These are phyloP conservation scores for Drosophila hydei DNA, from an alignment of 1,140 invertebrate genomes.

Conservation along the genomic window DNA sequence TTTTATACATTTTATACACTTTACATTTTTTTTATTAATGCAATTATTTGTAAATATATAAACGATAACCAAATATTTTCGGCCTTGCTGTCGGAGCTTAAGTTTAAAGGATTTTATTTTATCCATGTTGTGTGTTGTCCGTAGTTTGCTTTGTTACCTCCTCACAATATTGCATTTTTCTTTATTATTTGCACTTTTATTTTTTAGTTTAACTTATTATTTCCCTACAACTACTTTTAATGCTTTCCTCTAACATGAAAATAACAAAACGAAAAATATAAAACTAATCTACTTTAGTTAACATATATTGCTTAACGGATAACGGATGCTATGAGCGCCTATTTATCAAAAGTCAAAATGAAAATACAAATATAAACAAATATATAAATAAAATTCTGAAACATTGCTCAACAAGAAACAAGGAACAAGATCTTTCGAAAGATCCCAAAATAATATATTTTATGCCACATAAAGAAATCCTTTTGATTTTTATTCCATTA, in stretches of 20 bases:
- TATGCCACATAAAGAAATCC: no score
- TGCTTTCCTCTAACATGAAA: slow-evolving; percentile 21
- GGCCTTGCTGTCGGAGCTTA: background rate
- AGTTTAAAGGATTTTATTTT: slow-evolving; percentile 23
- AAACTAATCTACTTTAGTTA: background rate
- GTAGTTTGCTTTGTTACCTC: slow-evolving; percentile 49
- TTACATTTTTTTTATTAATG: slow-evolving; percentile 23
- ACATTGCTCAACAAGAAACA: background rate
- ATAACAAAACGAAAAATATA: slow-evolving; percentile 3
- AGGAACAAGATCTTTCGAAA: no score
- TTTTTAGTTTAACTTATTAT: slow-evolving; percentile 13
- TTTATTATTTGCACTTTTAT: slow-evolving; percentile 21
- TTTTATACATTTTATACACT: slow-evolving; percentile 25
- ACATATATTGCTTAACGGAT: slow-evolving; percentile 9
- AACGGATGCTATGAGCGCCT: background rate
- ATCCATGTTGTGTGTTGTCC: slow-evolving; percentile 51
- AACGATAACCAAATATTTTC: slow-evolving; percentile 13
- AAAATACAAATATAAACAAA: background rate
- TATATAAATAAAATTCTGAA: background rate
- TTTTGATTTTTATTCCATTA: no score
- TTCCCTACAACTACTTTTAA: slow-evolving; percentile 22
- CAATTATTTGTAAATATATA: slow-evolving; percentile 53
- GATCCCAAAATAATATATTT: no score
- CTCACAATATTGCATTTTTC: background rate
- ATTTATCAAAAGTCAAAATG: background rate